phyloP scores from a whole-genome alignment of 2,113 vertebrate genomes.

The Aplodontia rufa region DNA sequence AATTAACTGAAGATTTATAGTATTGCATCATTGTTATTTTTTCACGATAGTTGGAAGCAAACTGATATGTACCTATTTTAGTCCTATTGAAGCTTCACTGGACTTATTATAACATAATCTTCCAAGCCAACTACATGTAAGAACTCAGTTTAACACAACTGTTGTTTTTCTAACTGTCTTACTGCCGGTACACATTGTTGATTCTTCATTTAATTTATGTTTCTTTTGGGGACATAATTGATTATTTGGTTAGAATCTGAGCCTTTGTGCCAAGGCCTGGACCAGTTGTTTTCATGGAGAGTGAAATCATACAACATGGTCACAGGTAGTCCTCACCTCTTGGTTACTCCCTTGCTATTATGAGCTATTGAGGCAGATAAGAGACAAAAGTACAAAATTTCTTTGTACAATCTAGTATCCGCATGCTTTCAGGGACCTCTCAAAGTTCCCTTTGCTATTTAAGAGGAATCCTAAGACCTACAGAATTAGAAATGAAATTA shows the following conservation, averaged over 20 bases:
- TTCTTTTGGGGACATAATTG: not conserved
- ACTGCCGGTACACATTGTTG: not conserved
- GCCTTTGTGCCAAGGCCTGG: not conserved
- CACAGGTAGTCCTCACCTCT: not conserved
- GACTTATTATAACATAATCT: constrained; percentile 58
- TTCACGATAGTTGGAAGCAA: constrained; percentile 66
- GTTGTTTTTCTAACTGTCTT: constrained; percentile 29
- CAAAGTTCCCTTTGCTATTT: too few species aligned
- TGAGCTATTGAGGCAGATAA: not conserved
- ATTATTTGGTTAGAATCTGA: not conserved
- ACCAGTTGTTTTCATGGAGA: not conserved
- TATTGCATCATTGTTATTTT: constrained; percentile 71
- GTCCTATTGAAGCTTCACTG: constrained; percentile 60
- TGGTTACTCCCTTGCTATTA: not conserved
- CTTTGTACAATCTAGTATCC: not conserved
- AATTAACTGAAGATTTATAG: constrained; percentile 74
- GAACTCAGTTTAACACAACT: constrained; percentile 9
- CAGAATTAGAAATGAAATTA: too few species aligned
- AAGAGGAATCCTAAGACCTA: too few species aligned
- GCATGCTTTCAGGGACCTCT: not conserved
- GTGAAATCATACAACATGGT: not conserved
- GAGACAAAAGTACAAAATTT: not conserved
- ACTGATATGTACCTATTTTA: constrained; percentile 66
- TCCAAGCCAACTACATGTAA: constrained; percentile 20
- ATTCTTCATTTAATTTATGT: not conserved